Evolutionary conservation across 2,888 invertebrate species (phyloP), one percentile per base, ranked within the genome.

Genomic region (Dorcus hopei): DNA sequence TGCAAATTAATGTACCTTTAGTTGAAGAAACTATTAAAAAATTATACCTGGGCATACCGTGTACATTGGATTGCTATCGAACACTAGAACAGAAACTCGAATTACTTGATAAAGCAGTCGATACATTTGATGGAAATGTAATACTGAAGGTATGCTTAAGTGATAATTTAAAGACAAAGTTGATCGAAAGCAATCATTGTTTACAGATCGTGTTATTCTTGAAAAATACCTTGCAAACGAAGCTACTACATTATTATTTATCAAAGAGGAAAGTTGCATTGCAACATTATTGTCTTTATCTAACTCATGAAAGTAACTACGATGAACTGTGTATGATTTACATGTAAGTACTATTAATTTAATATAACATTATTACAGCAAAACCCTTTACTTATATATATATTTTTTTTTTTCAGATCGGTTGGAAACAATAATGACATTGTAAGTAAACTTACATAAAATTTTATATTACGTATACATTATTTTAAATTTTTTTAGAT

Each of bases 51-150:
- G 82, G 82, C 0, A 77, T 80, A 49, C 79, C 81, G 5, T 81
- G 79, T 67, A 76, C 80, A 2, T 71, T 85, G 45, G 81, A 83
- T 68, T 72, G 63, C 42, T 77, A 72, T 65, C 69, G 70, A 62
- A 70, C 64, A 42, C 70, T 92, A 76, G 79, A 83, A 72, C 87
- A 86, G 65, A 93, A 93, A 77, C 85, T 86, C 40, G 81, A 85
- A 58, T 73, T 93, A 9, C 72, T 93, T 7, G 89, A 91, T 70
- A 85, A 85, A 59, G 87, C 91, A 0, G 78, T 92, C 38, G 80
- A 81, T 33, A 82, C 85, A 52, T 89, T 88, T 5, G 89, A 91
- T 77, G 93, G 93, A 23, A 90, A 92, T 81, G 85, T 88, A 23
- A 87, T 92, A 64, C 78, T 89, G 52, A 83, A 84, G 61, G 88